Evolutionary conservation across 2,113 vertebrate species (phyloP).

Genomic region (Istiophorus platypterus): DNA sequence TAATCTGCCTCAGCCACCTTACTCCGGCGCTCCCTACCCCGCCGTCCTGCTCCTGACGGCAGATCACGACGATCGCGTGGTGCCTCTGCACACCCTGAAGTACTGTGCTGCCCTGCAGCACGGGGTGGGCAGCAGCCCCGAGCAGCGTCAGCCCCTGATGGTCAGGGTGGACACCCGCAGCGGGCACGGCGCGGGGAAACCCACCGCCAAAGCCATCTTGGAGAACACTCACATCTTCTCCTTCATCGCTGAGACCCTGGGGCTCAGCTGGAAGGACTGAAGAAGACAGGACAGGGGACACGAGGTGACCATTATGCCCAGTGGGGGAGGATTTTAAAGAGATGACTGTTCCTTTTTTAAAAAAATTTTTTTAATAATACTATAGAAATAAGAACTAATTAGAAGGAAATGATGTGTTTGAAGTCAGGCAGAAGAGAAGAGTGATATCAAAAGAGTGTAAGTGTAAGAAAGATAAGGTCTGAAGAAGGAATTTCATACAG

Average conservation of each 20-base stretch:
- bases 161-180: slow-evolving; percentile 84
- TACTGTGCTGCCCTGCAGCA: slow-evolving; percentile 81
- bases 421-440: neutral
- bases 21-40: slow-evolving; percentile 68
- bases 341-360: neutral
- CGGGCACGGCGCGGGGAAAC: slow-evolving; percentile 85
- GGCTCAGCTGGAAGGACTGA: slow-evolving; percentile 81
- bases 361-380: neutral
- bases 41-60: slow-evolving; percentile 84
- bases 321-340: neutral
- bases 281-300: neutral
- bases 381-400: neutral
- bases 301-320: neutral
- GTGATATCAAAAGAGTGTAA: neutral
- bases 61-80: slow-evolving; percentile 86
- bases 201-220: slow-evolving; percentile 84
- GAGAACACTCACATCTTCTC: slow-evolving; percentile 83
- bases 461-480: neutral
- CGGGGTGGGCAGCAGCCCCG: slow-evolving; percentile 62
- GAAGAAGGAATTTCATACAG: neutral
- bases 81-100: slow-evolving; percentile 86
- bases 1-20: slow-evolving; percentile 73
- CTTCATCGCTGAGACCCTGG: slow-evolving; percentile 82
- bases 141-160: slow-evolving; percentile 80
- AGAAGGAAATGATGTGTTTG: neutral